Base-by-base conservation (phyloP, 2,797 vertebrate species). In the Melanotaenia parkinsoni region DNA sequence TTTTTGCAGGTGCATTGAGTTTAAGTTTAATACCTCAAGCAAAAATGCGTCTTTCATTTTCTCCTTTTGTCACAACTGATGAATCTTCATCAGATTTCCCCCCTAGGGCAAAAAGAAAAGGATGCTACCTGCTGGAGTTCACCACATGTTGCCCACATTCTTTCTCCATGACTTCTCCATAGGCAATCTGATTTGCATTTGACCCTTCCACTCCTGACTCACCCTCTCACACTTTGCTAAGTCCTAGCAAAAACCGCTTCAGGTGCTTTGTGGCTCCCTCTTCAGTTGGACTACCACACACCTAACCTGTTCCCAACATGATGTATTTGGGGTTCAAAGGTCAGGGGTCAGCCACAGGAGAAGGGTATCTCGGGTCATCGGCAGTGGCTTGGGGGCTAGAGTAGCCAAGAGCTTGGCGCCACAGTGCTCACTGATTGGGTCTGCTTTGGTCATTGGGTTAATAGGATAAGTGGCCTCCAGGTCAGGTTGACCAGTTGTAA, bases 311-410 rank as follows among this genome's bases (percentile, higher is more conserved):
- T 89, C 68, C 78, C 73, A 63, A 67, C 56, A 62, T 79, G 82
- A 83, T 90, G 83, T 6, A 89, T 88, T 78, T 86, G 83, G 82
- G 82, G 88, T 81, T 86, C 82, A 88, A 75, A 86, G 90, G 87
- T 89, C 83, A 76, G 82, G 70, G 87, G 86, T 89, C 83, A 56
- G 47, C 67, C 37, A 72, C 70, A 74, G 78, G 76, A 88, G 78
- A 81, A 86, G 88, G 89, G 82, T 92, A 94, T 92, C 91, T 89
- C 1, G 60, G 92, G 91, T 93, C 93, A 94, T 91, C 88, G 63
- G 63, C 75, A 33, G 71, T 59, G 78, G 83, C 86, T 80, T 56
- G 1, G 43, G 71, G 82, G 80, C 79, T 63, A 10, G 40, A 70
- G 86, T 67, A 79, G 72, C 76, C 73, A 2, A 14, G 47, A 72